These are phyloP conservation scores for Eupeodes latifasciatus DNA, from an alignment of 2,888 invertebrate genomes.

Conservation along the genomic window DNA sequence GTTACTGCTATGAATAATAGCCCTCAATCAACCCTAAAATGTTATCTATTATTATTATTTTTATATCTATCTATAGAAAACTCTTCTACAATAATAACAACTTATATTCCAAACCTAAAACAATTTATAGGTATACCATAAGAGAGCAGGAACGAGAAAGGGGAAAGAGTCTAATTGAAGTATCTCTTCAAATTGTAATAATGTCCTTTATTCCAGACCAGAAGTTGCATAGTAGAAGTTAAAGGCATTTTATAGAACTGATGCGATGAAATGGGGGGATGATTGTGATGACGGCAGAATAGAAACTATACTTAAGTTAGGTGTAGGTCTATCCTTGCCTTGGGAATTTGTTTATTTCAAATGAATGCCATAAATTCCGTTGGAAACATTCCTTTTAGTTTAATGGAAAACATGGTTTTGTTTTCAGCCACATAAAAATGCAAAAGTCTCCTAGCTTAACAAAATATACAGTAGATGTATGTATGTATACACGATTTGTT, in stretches of 20 bases:
- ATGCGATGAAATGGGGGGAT: not conserved
- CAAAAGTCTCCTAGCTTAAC: not conserved
- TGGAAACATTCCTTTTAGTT: slow-evolving; percentile 63
- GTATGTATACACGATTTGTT: too few relatives aligned
- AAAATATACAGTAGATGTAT: too few relatives aligned
- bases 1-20: not conserved
- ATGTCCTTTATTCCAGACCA: slow-evolving; percentile 22
- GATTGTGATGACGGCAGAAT: not conserved
- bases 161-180: slow-evolving; percentile 58
- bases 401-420: slow-evolving; percentile 65
- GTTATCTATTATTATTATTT: not conserved
- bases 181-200: slow-evolving; percentile 47
- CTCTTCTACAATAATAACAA: not conserved
- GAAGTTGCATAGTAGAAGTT: not conserved
- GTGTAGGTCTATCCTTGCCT: not conserved
- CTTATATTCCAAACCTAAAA: not conserved
- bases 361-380: slow-evolving; percentile 69
- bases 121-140: not conserved
- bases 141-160: too few relatives aligned
- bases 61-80: not conserved
- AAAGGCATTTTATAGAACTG: not conserved
- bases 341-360: slow-evolving; percentile 59
- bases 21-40: slow-evolving; percentile 3
- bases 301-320: not conserved
- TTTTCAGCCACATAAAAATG: slow-evolving; percentile 17